A percentile compares a stretch with the other conserved stretches of the same genome.
These are phyloP conservation scores for Solenodon paradoxus DNA, from an alignment of 2,113 vertebrate genomes.

Conservation along the genomic window DNA sequence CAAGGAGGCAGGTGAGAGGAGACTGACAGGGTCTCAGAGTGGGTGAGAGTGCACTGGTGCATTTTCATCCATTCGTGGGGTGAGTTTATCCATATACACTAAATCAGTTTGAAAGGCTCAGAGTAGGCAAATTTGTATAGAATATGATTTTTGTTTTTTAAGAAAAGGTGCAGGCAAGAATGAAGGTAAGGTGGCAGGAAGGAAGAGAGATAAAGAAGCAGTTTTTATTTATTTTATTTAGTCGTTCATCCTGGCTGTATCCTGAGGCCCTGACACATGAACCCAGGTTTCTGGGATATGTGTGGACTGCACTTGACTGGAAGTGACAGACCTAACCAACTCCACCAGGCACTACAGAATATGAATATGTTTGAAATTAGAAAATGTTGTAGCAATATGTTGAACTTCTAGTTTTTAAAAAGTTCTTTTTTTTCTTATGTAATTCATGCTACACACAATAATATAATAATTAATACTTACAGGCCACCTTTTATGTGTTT, in stretches of 20 bases:
- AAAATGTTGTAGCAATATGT: background rate
- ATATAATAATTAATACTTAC: background rate
- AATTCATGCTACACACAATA: background rate
- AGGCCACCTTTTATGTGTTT: background rate
- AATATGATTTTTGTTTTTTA: too few species aligned
- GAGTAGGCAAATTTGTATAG: background rate
- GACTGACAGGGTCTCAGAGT: background rate
- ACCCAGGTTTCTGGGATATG: too few species aligned
- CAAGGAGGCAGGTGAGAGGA: background rate
- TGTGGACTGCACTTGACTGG: too few species aligned
- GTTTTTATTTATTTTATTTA: too few species aligned
- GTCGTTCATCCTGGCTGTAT: too few species aligned
- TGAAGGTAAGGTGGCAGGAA: too few species aligned
- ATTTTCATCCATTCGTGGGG: background rate
- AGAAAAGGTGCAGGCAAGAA: too few species aligned
- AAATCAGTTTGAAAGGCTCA: background rate
- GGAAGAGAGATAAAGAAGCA: too few species aligned
- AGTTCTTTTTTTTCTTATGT: background rate
- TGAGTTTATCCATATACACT: too few species aligned
- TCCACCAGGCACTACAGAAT: too few species aligned
- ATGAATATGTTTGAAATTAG: background rate
- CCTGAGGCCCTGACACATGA: too few species aligned
- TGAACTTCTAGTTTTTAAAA: background rate
- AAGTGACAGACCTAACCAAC: too few species aligned
- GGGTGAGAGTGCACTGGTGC: fast-evolving